phyloP scores from a whole-genome alignment of 2,888 invertebrate species.

The Octonoba sinensis region DNA sequence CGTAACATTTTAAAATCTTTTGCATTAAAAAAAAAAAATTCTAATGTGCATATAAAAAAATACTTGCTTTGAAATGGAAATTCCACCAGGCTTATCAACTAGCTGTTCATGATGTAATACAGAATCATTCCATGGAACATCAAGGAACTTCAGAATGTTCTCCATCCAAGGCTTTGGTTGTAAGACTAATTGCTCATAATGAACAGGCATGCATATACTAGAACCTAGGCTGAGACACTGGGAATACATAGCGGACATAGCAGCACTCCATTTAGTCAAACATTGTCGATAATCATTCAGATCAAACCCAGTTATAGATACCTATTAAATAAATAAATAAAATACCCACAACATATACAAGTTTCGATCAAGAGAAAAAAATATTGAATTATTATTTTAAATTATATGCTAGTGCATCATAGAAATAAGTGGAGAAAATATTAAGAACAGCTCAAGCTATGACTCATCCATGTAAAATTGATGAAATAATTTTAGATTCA shows the following conservation, averaged over 20 bases:
- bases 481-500: no score
- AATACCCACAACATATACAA: constrained; percentile 21
- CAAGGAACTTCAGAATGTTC: constrained; percentile 87
- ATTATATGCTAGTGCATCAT: neutral
- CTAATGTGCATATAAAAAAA: neutral
- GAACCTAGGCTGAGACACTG: constrained; percentile 84
- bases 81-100: constrained; percentile 95
- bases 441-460: no score
- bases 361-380: constrained; percentile 1
- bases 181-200: constrained; percentile 96
- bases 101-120: constrained; percentile 97
- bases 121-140: constrained; percentile 93
- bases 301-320: constrained; percentile 93
- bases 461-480: no score
- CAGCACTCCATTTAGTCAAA: constrained; percentile 95
- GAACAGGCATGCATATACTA: constrained; percentile 83
- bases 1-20: neutral
- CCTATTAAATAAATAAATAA: constrained; percentile 70
- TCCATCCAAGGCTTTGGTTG: constrained; percentile 92
- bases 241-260: constrained; percentile 92
- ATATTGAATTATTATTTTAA: neutral
- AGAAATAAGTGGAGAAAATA: constrained; percentile 1
- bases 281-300: constrained; percentile 93
- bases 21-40: neutral
- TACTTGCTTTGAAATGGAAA: constrained; percentile 92